Evolutionary conservation across 1,140 invertebrate species (phyloP).

Genomic region (Palaemon carinicauda): DNA sequence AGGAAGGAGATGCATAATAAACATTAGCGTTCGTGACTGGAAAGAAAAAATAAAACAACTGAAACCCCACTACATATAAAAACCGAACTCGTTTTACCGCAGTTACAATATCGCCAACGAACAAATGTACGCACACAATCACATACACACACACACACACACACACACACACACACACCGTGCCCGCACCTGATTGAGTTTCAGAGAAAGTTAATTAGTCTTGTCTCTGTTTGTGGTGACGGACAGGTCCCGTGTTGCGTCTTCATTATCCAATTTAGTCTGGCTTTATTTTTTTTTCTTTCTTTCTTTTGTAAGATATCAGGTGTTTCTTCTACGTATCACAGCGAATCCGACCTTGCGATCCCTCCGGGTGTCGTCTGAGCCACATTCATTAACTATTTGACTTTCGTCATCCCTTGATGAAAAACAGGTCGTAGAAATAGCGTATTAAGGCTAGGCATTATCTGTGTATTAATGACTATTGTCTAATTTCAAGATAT

Average conservation of each 20-base stretch:
- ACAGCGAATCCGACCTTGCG: neutral
- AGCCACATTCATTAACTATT: too few species aligned
- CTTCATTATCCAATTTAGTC: conserved; percentile 20
- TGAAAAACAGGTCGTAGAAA: too few species aligned
- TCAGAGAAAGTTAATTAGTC: conserved; percentile 30
- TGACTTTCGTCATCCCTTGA: too few species aligned
- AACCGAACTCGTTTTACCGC: too few species aligned
- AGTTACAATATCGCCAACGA: neutral
- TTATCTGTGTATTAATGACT: too few species aligned
- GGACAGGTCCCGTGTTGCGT: neutral
- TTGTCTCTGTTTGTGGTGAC: conserved; percentile 26
- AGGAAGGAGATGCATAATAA: too few species aligned
- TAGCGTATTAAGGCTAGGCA: too few species aligned
- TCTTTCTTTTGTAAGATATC: neutral
- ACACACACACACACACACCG: conserved; percentile 11
- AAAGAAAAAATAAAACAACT: too few species aligned
- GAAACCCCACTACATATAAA: too few species aligned
- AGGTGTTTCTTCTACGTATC: neutral
- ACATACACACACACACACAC: neutral
- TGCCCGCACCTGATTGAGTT: conserved; percentile 15
- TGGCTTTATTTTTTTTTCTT: neutral
- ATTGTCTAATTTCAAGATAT: too few species aligned
- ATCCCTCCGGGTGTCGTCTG: too few species aligned
- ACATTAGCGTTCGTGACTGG: too few species aligned
- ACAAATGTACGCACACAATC: neutral